Percentiles rank a stretch among this genome's conserved stretches.
Conservation (phyloP, 1,140 invertebrate species). For the Diorhabda carinulata region DNA sequence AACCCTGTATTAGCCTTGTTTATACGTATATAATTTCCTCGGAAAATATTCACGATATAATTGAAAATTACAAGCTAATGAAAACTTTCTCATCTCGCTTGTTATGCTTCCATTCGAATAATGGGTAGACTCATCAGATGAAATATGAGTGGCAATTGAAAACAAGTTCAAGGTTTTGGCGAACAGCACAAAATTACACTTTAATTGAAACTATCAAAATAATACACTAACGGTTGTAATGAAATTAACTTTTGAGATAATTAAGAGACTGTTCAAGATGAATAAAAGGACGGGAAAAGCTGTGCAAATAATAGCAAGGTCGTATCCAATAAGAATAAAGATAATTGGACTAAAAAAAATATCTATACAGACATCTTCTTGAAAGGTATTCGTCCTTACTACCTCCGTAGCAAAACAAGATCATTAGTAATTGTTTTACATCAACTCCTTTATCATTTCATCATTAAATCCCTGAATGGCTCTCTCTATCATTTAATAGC, state of each 20-base stretch:
- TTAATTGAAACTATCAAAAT: slow-evolving; percentile 1
- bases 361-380: too few species aligned
- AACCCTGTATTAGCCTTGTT: too few species aligned
- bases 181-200: background rate
- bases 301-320: background rate
- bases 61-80: background rate
- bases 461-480: too few species aligned
- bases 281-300: background rate
- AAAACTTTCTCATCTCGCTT: background rate
- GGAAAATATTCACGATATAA: background rate
- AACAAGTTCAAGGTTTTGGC: background rate
- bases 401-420: too few species aligned
- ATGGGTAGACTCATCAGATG: background rate
- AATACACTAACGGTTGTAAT: background rate
- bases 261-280: background rate
- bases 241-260: background rate
- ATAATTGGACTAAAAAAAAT: too few species aligned
- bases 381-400: too few species aligned
- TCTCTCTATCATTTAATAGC: too few species aligned
- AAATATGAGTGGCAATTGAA: background rate
- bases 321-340: background rate
- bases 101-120: background rate
- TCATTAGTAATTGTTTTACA: too few species aligned
- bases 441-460: too few species aligned
- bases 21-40: too few species aligned